Base-by-base conservation (phyloP, 2,888 invertebrate genomes). In the Ochropacha duplaris region DNA sequence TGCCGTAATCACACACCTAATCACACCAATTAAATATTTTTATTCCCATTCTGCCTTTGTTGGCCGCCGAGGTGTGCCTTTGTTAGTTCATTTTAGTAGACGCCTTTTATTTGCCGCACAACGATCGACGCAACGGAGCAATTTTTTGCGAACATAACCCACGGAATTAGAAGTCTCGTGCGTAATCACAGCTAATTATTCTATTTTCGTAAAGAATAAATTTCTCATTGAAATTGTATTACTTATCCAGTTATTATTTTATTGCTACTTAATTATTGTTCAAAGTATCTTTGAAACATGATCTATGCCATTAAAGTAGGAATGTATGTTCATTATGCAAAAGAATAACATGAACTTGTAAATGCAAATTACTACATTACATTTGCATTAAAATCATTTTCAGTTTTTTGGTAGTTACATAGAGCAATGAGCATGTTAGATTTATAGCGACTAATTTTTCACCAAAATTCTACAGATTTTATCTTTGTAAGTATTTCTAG, bases 1-100 rank as follows among this genome's bases (percentile, higher is more conserved):
- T 75, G 71, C 75, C 74, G 68, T 83, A 88, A 88, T 90, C 85
- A 85, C 79, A 71, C 71, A 59, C 72, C 76, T 88, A 90, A 91
- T 90, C 85, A 90, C 84, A 81, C 88, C 90, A 91, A 91, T 91
- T 91, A 90, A 86, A 88, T 88, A 86, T 89, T 90, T 90, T 89
- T 84, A 83, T 90, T 88, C 85, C 85, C 84, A 86, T 86, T 88
- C 79, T 76, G 60, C 81, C 82, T 84, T 89, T 90, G 81, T 86
- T 79, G 76, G 69, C 64, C 62, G 60, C 67, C 69, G 71, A 79
- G 76, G 78, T 79, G 76, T 72, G 75, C 81, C 81, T 84, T 88
- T 90, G 87, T 88, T 83, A 72, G 74, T 76, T 78, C 72, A 79
- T 83, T 85, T 83, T 77, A 66, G 71, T 72, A 76, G 72, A 72